Percentiles rank a stretch among this genome's conserved stretches.
Conservation (phyloP, 2,888 invertebrate genomes). For the Crepidodera aurea region DNA sequence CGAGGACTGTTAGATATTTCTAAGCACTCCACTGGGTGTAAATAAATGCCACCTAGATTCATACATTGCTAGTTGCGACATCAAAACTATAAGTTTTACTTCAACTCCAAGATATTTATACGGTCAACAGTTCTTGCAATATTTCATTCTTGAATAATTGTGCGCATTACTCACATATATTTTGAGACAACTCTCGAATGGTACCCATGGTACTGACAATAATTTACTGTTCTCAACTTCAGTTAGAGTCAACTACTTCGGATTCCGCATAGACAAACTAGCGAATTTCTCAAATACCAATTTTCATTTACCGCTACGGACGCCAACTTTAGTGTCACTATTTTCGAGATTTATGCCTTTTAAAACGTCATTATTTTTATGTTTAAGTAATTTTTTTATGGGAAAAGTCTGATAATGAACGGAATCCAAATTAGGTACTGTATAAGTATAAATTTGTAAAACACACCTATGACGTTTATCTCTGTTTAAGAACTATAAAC, state of each 20-base stretch:
- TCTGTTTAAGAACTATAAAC: too few relatives aligned
- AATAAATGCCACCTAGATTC: conserved; percentile 18
- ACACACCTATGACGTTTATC: too few relatives aligned
- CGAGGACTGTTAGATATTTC: conserved; percentile 6
- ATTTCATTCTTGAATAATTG: conserved; percentile 22
- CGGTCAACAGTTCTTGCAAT: conserved; percentile 17
- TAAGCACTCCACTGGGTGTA: conserved; percentile 12
- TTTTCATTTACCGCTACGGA: conserved; percentile 12
- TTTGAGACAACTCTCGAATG: conserved; percentile 12
- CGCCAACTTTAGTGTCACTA: neutral
- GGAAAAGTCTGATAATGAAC: too few relatives aligned
- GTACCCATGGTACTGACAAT: conserved; percentile 19
- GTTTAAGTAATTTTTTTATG: too few relatives aligned
- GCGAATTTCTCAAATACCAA: conserved; percentile 20
- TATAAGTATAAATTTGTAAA: too few relatives aligned
- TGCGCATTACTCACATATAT: conserved; percentile 25
- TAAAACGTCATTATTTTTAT: neutral
- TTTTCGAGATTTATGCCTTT: neutral
- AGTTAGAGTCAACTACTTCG: conserved; percentile 3
- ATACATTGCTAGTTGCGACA: conserved; percentile 7
- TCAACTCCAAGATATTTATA: conserved; percentile 14
- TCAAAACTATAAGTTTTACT: conserved; percentile 11
- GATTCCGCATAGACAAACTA: conserved; percentile 12
- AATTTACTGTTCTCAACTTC: conserved; percentile 21
- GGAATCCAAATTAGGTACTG: too few relatives aligned